A percentile compares a stretch with the other conserved stretches of the same genome.
These are phyloP conservation scores for Calliopum simillimum DNA, from an alignment of 2,888 invertebrate genomes.

Conservation along the genomic window DNA sequence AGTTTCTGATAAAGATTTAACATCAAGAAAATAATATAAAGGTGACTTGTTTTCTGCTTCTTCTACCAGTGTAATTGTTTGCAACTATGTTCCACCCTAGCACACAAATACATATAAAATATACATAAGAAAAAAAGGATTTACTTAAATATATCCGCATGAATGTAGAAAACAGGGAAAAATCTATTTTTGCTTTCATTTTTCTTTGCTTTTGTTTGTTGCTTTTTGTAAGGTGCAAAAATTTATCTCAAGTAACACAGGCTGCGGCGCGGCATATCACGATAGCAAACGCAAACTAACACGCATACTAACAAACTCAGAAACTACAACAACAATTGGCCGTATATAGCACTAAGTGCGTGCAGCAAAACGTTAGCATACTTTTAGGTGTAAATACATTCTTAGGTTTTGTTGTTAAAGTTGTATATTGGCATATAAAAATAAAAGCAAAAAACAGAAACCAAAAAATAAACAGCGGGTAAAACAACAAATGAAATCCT, in stretches of 20 bases:
- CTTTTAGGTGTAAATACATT: constrained; percentile 59
- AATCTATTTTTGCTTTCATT: background rate
- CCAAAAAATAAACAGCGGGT: constrained; percentile 13
- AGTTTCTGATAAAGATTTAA: no score
- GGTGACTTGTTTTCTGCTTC: no score
- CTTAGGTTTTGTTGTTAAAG: constrained; percentile 42
- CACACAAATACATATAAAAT: constrained; percentile 36
- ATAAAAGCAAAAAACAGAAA: background rate
- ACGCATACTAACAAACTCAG: constrained; percentile 10
- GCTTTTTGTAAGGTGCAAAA: constrained; percentile 12
- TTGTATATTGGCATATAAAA: background rate
- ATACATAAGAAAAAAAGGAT: constrained; percentile 42
- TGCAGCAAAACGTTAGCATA: constrained; percentile 61
- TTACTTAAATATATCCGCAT: constrained; percentile 17
- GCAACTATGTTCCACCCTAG: constrained; percentile 37
- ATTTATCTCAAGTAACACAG: constrained; percentile 9
- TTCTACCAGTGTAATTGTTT: no score
- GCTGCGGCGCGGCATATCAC: constrained; percentile 31
- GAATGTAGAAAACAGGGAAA: background rate
- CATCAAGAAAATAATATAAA: no score
- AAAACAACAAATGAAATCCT: constrained; percentile 24
- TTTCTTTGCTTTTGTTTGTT: constrained; percentile 2
- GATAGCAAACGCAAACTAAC: constrained; percentile 4
- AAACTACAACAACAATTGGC: background rate
- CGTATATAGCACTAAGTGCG: constrained; percentile 50